These are phyloP conservation scores for Drosophila peninsularis DNA, from an alignment of 2,888 invertebrate genomes.

Conservation along the genomic window DNA sequence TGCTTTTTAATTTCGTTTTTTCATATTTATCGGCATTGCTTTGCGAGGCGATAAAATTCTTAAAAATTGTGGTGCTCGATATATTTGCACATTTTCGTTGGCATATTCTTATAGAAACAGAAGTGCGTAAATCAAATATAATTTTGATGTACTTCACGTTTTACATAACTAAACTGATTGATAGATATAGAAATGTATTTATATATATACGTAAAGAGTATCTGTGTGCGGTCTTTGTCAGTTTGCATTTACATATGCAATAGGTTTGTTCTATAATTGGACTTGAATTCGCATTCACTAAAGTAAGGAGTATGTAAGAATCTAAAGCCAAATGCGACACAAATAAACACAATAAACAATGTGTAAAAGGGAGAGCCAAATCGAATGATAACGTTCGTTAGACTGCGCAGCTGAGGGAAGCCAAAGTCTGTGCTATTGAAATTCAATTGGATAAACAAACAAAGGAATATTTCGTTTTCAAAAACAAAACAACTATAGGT, in stretches of 20 bases:
- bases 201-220: conserved; percentile 1
- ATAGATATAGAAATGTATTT: background rate
- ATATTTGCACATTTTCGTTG: conserved; percentile 45
- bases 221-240: conserved; percentile 4
- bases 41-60: conserved; percentile 38
- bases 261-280: background rate
- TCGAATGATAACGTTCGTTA: conserved; percentile 15
- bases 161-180: conserved; percentile 32
- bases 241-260: conserved; percentile 25
- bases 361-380: conserved; percentile 6
- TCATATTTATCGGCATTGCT: conserved; percentile 39
- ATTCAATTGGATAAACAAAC: conserved; percentile 41
- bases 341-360: conserved; percentile 35
- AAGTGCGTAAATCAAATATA: conserved; percentile 44
- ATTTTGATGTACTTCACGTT: conserved; percentile 51
- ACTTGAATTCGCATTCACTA: conserved; percentile 8
- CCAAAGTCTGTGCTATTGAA: conserved; percentile 26
- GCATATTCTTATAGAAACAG: background rate
- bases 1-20: conserved; percentile 58
- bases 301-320: background rate
- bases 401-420: background rate
- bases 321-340: conserved; percentile 10
- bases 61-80: conserved; percentile 35
- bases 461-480: conserved; percentile 15
- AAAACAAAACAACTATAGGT: conserved; percentile 6